Percentiles rank a stretch among this genome's conserved stretches.
Conservation (phyloP, 2,113 vertebrate genomes). For the Mirza zaza region DNA sequence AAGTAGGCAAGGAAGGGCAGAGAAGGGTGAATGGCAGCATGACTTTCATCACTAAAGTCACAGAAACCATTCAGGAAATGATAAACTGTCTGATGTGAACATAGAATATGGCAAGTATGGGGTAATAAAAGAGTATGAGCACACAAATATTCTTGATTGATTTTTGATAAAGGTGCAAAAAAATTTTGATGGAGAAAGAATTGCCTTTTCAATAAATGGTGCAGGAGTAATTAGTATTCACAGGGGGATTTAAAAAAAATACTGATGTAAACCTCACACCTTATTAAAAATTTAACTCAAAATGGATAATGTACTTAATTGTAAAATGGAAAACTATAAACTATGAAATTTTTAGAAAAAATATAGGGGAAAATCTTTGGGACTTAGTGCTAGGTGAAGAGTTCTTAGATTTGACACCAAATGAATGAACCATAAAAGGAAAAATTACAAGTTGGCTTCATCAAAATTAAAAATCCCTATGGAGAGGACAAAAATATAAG, state of each 20-base stretch:
- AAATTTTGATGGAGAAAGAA: not conserved
- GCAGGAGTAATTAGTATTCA: not conserved
- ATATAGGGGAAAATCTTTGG: not conserved
- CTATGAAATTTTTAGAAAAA: not conserved
- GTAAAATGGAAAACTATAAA: not conserved
- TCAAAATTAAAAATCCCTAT: not conserved
- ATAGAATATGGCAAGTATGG: not conserved
- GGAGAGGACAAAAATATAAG: not conserved
- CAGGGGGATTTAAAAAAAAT: not conserved
- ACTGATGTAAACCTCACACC: not conserved
- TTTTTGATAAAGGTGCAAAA: not conserved
- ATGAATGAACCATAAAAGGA: not conserved
- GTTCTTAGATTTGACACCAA: not conserved
- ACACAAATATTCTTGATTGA: not conserved
- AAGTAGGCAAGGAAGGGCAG: not conserved
- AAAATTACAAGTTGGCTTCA: not conserved
- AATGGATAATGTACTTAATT: not conserved
- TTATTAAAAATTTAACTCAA: not conserved
- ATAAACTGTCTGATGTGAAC: not conserved
- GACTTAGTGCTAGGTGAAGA: not conserved
- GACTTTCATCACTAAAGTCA: not conserved
- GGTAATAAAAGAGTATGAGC: not conserved
- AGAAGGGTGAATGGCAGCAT: fast-evolving
- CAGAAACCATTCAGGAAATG: not conserved
- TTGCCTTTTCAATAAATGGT: not conserved